A percentile compares a stretch with the other conserved stretches of the same genome.
phyloP scores from a whole-genome alignment of 2,113 vertebrate genomes.

The Sinocyclocheilus grahami region DNA sequence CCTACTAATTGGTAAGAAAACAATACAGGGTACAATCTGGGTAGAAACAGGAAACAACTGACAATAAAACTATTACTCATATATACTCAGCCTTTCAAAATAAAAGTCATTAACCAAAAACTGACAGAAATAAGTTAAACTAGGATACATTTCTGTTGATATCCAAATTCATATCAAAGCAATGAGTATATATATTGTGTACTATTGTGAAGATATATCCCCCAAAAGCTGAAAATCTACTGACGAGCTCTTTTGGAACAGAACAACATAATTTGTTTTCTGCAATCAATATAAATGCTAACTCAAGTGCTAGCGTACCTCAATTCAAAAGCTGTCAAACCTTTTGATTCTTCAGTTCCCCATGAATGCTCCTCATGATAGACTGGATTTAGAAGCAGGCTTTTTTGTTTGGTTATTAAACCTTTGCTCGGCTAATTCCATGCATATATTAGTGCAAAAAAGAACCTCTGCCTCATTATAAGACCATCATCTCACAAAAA shows the following conservation, averaged over 20 bases:
- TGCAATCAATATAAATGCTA: background rate
- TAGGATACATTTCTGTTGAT: no score
- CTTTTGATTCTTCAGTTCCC: constrained; percentile 38
- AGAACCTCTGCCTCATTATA: constrained; percentile 33
- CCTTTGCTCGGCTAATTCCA: constrained; percentile 43
- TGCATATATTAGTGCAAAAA: constrained; percentile 49
- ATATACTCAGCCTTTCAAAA: background rate
- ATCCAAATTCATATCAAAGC: no score
- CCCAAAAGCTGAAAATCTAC: background rate
- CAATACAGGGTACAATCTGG: background rate
- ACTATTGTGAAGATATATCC: background rate
- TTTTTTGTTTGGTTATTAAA: constrained; percentile 45
- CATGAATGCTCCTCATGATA: constrained; percentile 11
- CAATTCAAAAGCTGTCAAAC: constrained; percentile 2
- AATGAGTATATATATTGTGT: no score
- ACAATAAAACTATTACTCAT: background rate
- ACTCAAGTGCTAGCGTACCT: background rate
- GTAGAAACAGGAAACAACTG: background rate
- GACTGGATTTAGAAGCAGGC: constrained; percentile 26
- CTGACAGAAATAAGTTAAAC: background rate
- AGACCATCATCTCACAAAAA: constrained; percentile 10
- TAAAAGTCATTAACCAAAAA: background rate
- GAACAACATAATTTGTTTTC: background rate
- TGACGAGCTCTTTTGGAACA: background rate
- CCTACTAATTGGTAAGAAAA: background rate